Conservation (phyloP, 2,113 vertebrate species). For the Apteryx owenii region DNA sequence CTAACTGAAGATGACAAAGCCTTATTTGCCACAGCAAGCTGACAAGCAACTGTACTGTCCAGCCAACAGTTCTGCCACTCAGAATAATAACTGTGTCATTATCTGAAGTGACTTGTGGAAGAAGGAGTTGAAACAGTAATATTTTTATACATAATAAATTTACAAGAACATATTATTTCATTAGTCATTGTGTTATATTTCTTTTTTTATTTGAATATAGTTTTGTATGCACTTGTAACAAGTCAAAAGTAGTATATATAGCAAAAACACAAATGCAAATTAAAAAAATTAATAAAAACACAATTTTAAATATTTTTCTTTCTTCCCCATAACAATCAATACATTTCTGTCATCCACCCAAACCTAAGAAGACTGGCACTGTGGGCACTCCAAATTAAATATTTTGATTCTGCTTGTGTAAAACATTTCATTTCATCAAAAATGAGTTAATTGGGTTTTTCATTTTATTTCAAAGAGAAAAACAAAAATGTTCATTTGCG, state of each 20-base stretch:
- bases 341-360: neutral
- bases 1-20: neutral
- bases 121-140: neutral
- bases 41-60: accelerated
- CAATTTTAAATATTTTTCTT: neutral
- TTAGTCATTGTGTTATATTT: neutral
- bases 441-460: neutral
- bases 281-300: neutral
- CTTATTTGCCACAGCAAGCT: neutral
- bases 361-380: neutral
- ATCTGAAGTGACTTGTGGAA: neutral
- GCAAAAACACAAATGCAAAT: neutral
- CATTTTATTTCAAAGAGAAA: neutral
- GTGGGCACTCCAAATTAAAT: neutral
- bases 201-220: neutral
- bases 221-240: neutral
- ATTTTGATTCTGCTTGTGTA: neutral
- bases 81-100: neutral
- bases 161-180: neutral
- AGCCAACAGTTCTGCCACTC: neutral
- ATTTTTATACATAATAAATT: neutral
- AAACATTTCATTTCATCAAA: neutral
- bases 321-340: neutral
- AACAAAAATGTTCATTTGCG: neutral
- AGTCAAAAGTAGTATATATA: neutral